A percentile compares a stretch with the other conserved stretches of the same genome.
phyloP scores from a whole-genome alignment of 1,140 invertebrate genomes.

The Rhagoletis zephyria region DNA sequence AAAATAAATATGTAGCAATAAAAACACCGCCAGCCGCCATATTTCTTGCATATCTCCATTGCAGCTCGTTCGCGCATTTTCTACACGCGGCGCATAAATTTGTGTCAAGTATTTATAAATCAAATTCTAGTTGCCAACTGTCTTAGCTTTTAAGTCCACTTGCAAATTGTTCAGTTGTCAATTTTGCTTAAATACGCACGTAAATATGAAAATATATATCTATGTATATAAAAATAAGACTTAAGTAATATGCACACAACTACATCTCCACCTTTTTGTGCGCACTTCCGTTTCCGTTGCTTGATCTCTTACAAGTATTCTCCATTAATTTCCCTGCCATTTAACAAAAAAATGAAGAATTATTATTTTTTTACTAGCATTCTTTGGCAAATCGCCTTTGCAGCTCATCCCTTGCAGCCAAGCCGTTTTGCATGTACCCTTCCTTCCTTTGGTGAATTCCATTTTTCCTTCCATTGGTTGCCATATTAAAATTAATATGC shows the following conservation, averaged over 20 bases:
- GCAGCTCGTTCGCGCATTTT: neutral
- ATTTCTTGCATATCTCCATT: conserved; percentile 7
- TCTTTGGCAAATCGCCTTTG: conserved; percentile 46
- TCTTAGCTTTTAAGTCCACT: conserved; percentile 24
- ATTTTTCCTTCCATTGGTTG: conserved; percentile 49
- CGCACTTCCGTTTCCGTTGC: conserved; percentile 58
- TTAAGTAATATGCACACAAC: conserved; percentile 14
- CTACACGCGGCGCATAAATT: conserved; percentile 61
- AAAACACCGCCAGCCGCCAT: conserved; percentile 1
- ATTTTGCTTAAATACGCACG: neutral
- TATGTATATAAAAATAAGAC: neutral
- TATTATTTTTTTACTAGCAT: neutral
- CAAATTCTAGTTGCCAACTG: conserved; percentile 58
- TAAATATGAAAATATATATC: neutral
- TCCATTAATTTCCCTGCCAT: conserved; percentile 60
- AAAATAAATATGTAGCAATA: neutral
- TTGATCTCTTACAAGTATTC: conserved; percentile 59
- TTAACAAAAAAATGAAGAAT: conserved; percentile 35
- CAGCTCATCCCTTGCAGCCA: conserved; percentile 12
- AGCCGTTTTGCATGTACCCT: neutral
- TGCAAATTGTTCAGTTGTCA: conserved; percentile 25
- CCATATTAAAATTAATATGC: conserved; percentile 53
- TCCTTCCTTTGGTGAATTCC: neutral
- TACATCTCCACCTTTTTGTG: conserved; percentile 52
- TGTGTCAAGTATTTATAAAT: conserved; percentile 65